Conservation (phyloP, 2,888 invertebrate genomes). For the Andrena minutula region DNA sequence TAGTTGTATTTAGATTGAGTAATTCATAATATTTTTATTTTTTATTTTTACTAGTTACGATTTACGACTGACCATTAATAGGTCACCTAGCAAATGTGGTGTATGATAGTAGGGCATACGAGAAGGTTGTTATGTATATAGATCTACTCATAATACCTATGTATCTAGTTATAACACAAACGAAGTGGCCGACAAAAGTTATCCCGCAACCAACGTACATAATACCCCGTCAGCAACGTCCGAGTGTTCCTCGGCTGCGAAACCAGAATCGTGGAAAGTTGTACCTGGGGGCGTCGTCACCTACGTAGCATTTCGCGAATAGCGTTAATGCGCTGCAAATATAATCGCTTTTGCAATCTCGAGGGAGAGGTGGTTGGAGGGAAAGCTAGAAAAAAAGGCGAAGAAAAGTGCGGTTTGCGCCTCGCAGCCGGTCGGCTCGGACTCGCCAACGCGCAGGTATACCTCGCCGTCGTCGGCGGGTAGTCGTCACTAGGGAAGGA, state of each 20-base stretch:
- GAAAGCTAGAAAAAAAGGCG: constrained; percentile 22
- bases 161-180: too few species aligned
- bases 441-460: constrained; percentile 67
- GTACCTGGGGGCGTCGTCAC: constrained; percentile 51
- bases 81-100: too few species aligned
- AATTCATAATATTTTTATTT: too few species aligned
- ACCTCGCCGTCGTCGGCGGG: constrained; percentile 54
- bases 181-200: too few species aligned
- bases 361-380: constrained; percentile 30
- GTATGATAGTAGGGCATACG: too few species aligned
- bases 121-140: too few species aligned
- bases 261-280: constrained; percentile 54
- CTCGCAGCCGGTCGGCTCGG: constrained; percentile 63
- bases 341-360: constrained; percentile 77
- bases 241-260: constrained; percentile 35
- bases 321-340: constrained; percentile 80
- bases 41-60: too few species aligned
- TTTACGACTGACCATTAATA: too few species aligned
- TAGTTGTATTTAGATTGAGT: too few species aligned
- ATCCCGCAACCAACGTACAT: too few species aligned
- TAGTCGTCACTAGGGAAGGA: constrained; percentile 44
- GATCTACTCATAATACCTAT: too few species aligned
- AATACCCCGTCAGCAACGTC: constrained; percentile 31
- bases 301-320: constrained; percentile 71
- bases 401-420: constrained; percentile 69